These are phyloP conservation scores for Coronaproctus castanopsis DNA, from an alignment of 2,888 invertebrate genomes.

Conservation along the genomic window DNA sequence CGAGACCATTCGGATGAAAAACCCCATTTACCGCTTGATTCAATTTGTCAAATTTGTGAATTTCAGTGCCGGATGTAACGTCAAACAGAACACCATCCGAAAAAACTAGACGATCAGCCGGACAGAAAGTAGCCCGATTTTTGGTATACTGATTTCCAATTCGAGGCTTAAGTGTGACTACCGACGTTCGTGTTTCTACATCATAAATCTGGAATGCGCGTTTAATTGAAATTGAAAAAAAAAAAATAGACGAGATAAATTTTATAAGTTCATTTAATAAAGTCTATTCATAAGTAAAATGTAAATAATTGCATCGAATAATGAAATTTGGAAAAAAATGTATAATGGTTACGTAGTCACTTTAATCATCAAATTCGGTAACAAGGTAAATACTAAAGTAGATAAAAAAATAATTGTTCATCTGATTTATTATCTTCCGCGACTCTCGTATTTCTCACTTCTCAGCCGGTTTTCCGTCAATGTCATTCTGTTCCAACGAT, in stretches of 20 bases:
- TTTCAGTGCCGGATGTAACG: conserved; percentile 60
- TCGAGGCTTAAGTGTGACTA: conserved; percentile 53
- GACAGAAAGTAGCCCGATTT: conserved; percentile 85
- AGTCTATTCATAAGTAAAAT: not conserved
- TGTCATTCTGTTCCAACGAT: no score
- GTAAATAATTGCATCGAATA: no score
- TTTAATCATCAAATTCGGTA: no score
- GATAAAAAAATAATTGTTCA: no score
- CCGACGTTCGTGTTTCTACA: conserved; percentile 50
- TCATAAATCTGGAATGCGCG: conserved; percentile 74
- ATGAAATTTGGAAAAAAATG: no score
- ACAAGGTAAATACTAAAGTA: no score
- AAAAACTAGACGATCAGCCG: conserved; percentile 79
- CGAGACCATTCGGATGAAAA: conserved; percentile 87
- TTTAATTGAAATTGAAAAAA: no score
- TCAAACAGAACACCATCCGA: conserved; percentile 94
- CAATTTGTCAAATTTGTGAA: conserved; percentile 94
- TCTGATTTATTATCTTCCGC: no score
- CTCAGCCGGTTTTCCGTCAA: no score
- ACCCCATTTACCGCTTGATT: conserved; percentile 87
- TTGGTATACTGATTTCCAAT: conserved; percentile 81
- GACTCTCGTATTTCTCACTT: no score
- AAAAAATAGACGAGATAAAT: conserved; percentile 17
- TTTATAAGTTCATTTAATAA: not conserved
- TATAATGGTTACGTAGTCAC: no score